phyloP scores from a whole-genome alignment of 2,888 invertebrate genomes.

The Napeogenes sylphis region DNA sequence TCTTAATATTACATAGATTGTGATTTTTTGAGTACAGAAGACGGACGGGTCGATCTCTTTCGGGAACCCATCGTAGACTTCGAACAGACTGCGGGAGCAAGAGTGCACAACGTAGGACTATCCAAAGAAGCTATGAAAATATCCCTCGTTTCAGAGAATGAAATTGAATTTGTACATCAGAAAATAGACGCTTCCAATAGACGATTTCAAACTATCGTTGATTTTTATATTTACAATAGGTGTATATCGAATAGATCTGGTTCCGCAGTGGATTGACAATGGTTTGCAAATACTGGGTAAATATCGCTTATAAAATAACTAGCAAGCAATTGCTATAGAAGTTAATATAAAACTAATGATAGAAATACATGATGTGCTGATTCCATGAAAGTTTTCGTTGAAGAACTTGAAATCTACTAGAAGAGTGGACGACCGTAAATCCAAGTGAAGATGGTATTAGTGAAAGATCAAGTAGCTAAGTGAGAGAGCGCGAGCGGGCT shows the following conservation, averaged over 20 bases:
- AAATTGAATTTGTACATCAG: conserved; percentile 64
- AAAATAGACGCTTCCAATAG: conserved; percentile 68
- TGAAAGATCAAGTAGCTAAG: conserved; percentile 55
- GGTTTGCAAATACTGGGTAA: conserved; percentile 13
- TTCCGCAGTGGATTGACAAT: conserved; percentile 46
- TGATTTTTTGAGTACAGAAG: conserved; percentile 44
- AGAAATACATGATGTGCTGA: conserved; percentile 74
- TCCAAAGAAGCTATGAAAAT: conserved; percentile 71
- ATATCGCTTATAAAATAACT: conserved; percentile 23
- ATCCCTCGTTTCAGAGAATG: conserved; percentile 63
- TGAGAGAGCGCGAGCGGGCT: conserved; percentile 55
- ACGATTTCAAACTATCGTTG: conserved; percentile 68
- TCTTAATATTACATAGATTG: conserved; percentile 53
- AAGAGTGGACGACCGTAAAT: conserved; percentile 44
- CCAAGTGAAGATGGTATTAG: conserved; percentile 35
- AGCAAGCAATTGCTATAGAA: conserved; percentile 25
- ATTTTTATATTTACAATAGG: conserved; percentile 63
- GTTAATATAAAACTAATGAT: conserved; percentile 26
- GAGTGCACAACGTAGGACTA: conserved; percentile 62
- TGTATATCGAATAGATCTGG: conserved; percentile 64
- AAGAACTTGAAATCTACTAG: conserved; percentile 44
- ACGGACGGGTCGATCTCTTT: conserved; percentile 52
- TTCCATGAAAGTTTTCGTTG: conserved; percentile 42
- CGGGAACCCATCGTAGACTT: conserved; percentile 46
- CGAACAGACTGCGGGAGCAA: conserved; percentile 43